A percentile compares a stretch with the other conserved stretches of the same genome.
Conservation (phyloP, 2,113 vertebrate genomes). For the Pseudolaguvia tuberculata region DNA sequence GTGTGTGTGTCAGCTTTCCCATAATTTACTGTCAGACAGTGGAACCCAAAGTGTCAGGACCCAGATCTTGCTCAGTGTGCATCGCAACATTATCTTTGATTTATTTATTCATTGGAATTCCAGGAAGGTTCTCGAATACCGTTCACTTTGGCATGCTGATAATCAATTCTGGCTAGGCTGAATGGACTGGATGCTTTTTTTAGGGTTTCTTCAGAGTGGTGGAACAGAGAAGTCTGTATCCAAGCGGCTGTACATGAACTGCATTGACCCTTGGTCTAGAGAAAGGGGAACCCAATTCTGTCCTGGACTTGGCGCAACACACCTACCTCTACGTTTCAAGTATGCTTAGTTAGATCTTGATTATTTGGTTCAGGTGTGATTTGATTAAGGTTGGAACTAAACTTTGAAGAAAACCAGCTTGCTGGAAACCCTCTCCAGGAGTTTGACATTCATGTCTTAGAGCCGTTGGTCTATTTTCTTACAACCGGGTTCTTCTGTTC, state of each 20-base stretch:
- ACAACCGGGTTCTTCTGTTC: too few species aligned
- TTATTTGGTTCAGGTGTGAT: too few species aligned
- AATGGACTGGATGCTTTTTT: neutral
- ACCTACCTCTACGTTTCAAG: too few species aligned
- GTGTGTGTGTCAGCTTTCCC: constrained; percentile 23
- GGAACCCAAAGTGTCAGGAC: constrained; percentile 19
- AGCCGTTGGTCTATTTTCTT: neutral
- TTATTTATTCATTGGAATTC: constrained; percentile 31
- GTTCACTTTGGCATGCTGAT: constrained; percentile 18
- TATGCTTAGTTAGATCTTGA: too few species aligned
- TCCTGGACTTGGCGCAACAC: too few species aligned
- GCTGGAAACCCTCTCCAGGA: too few species aligned
- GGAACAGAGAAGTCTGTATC: neutral
- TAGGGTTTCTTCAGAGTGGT: neutral
- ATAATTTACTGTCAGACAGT: constrained; percentile 11
- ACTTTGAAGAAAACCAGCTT: too few species aligned
- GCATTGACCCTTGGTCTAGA: neutral
- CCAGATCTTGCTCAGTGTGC: constrained; percentile 2
- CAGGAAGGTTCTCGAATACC: constrained; percentile 13
- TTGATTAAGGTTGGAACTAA: too few species aligned
- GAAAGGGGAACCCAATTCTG: too few species aligned
- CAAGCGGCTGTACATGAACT: neutral
- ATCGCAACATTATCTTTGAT: constrained; percentile 11
- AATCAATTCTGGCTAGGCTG: constrained; percentile 30
- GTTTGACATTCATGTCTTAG: neutral